These are phyloP conservation scores for Mus caroli DNA, from an alignment of 2,797 vertebrate species.

Conservation along the genomic window DNA sequence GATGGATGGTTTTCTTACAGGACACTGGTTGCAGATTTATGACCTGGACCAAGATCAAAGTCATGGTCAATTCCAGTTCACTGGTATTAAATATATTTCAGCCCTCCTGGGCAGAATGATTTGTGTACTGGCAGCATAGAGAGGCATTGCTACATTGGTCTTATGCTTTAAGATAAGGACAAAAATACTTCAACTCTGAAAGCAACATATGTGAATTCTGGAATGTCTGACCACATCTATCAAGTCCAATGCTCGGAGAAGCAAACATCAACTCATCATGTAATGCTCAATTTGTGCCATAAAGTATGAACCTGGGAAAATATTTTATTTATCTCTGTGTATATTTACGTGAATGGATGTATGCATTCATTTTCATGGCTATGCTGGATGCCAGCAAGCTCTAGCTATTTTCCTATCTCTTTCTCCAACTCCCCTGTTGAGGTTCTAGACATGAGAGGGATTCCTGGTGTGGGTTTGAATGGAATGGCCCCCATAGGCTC, in stretches of 20 bases:
- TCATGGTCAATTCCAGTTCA: neutral
- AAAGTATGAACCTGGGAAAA: slow-evolving; percentile 87
- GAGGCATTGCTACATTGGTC: neutral
- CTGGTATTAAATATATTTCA: neutral
- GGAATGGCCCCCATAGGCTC: neutral
- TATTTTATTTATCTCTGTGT: neutral
- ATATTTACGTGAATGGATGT: neutral
- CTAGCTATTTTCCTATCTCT: neutral
- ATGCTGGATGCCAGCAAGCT: neutral
- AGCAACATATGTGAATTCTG: slow-evolving; percentile 53
- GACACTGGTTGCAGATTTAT: neutral
- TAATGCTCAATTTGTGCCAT: slow-evolving; percentile 86
- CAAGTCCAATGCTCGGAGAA: slow-evolving; percentile 66
- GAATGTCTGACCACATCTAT: slow-evolving; percentile 79
- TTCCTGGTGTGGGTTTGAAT: neutral
- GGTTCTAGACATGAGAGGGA: neutral
- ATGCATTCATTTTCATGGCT: neutral
- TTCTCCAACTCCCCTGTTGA: neutral
- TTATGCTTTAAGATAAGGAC: neutral
- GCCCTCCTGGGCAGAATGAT: neutral
- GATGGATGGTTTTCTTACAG: neutral
- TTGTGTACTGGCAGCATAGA: too few species aligned
- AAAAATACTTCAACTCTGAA: neutral
- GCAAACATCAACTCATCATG: slow-evolving; percentile 67
- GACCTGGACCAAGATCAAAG: neutral